Percentiles rank a stretch among this genome's conserved stretches.
Conservation (phyloP, 2,888 invertebrate species). For the Ectemnius cavifrons region DNA sequence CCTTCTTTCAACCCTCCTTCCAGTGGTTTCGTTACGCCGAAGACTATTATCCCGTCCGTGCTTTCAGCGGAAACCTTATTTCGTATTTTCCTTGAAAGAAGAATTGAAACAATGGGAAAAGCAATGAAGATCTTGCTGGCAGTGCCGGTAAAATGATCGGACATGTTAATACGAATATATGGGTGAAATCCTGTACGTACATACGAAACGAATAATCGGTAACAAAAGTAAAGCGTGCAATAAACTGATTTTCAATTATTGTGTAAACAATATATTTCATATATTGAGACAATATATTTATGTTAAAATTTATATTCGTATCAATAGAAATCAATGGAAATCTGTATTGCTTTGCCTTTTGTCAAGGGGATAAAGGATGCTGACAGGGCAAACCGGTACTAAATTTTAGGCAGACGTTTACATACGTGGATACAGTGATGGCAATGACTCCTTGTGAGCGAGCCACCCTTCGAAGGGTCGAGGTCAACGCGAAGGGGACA, state of each 20-base stretch:
- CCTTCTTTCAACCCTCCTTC: slow-evolving; percentile 31
- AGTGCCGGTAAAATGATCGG: slow-evolving; percentile 15
- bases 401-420: slow-evolving; percentile 19
- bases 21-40: slow-evolving; percentile 38
- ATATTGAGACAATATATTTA: no score
- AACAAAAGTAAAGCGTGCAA: no score
- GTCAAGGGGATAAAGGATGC: slow-evolving; percentile 3
- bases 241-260: not conserved
- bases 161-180: slow-evolving; percentile 23
- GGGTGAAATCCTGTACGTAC: slow-evolving; percentile 11
- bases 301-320: no score
- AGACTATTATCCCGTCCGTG: slow-evolving; percentile 47
- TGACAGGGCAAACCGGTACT: slow-evolving; percentile 15
- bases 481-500: slow-evolving; percentile 50
- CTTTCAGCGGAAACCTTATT: slow-evolving; percentile 44
- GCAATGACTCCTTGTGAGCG: slow-evolving; percentile 24
- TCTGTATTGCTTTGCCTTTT: slow-evolving; percentile 17
- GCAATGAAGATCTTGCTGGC: slow-evolving; percentile 27
- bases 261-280: no score
- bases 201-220: no score
- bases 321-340: slow-evolving; percentile 20
- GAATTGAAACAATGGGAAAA: slow-evolving; percentile 32
- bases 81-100: slow-evolving; percentile 37
- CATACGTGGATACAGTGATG: slow-evolving; percentile 16
- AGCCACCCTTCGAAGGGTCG: slow-evolving; percentile 42